Evolutionary conservation across 2,113 vertebrate genomes (phyloP).

Genomic region (Uria lomvia): DNA sequence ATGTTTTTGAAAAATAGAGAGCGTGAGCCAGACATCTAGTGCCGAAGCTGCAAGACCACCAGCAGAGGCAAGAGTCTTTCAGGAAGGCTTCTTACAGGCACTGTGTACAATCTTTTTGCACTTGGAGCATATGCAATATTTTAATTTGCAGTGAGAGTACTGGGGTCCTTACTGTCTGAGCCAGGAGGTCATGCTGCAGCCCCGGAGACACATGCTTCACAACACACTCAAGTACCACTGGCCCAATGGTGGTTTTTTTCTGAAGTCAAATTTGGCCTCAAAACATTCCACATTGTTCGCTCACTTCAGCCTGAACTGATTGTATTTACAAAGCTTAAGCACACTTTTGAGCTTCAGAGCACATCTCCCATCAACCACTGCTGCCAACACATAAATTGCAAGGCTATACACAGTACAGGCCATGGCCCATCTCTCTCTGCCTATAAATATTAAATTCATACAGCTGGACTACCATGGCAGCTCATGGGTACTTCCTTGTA

Average conservation of each 20-base stretch:
- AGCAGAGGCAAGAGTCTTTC: constrained; percentile 50
- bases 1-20: constrained; percentile 70
- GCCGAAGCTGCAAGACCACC: constrained; percentile 66
- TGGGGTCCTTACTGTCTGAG: constrained; percentile 30
- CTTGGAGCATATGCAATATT: constrained; percentile 58
- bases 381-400: constrained; percentile 78
- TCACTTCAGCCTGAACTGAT: constrained; percentile 66
- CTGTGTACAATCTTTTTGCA: constrained; percentile 45
- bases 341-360: constrained; percentile 68
- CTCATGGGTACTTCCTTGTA: background rate
- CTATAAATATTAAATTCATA: constrained; percentile 62
- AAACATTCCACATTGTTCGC: constrained; percentile 70
- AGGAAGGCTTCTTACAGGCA: constrained; percentile 36
- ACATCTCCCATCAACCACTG: constrained; percentile 57
- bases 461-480: constrained; percentile 33
- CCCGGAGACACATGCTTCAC: background rate
- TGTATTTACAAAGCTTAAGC: constrained; percentile 86
- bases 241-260: constrained; percentile 25
- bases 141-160: constrained; percentile 54
- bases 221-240: constrained; percentile 47
- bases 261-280: constrained; percentile 60
- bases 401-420: constrained; percentile 70
- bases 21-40: constrained; percentile 63
- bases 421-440: constrained; percentile 33
- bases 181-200: background rate